These are phyloP conservation scores for Eurystomus glaucurus DNA, from an alignment of 2,797 vertebrate species.

Conservation along the genomic window DNA sequence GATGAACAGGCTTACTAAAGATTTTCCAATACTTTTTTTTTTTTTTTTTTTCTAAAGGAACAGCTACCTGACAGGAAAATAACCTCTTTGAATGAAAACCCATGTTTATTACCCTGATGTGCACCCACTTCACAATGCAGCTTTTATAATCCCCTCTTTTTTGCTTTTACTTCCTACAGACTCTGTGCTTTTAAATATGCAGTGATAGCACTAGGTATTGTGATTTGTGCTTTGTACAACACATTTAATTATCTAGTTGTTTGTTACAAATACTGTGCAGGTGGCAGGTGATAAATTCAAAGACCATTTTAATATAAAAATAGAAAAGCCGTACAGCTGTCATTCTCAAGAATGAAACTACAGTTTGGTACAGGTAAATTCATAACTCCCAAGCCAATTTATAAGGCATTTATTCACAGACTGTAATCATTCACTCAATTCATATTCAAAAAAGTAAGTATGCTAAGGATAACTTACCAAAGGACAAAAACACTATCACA, in stretches of 20 bases:
- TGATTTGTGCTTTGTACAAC: neutral
- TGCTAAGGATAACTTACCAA: neutral
- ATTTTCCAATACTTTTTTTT: neutral
- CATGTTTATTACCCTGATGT: neutral
- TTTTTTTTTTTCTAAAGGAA: neutral
- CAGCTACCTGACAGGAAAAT: neutral
- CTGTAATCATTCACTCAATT: neutral
- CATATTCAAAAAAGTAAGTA: neutral
- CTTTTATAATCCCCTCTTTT: neutral
- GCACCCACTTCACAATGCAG: neutral
- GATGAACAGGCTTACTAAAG: neutral
- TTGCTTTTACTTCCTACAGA: neutral
- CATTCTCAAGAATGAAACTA: neutral
- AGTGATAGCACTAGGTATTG: neutral
- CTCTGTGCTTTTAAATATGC: neutral
- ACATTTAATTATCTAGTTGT: neutral
- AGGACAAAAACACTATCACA: neutral
- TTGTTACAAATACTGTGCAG: neutral
- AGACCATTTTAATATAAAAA: neutral
- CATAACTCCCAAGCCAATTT: neutral
- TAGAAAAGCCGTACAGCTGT: neutral
- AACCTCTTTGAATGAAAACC: neutral
- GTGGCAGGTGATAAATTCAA: constrained; percentile 22
- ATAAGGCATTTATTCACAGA: neutral
- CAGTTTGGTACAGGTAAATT: neutral